Percentiles rank a stretch among this genome's conserved stretches.
phyloP scores from a whole-genome alignment of 2,113 vertebrate species.

The Osmerus mordax region DNA sequence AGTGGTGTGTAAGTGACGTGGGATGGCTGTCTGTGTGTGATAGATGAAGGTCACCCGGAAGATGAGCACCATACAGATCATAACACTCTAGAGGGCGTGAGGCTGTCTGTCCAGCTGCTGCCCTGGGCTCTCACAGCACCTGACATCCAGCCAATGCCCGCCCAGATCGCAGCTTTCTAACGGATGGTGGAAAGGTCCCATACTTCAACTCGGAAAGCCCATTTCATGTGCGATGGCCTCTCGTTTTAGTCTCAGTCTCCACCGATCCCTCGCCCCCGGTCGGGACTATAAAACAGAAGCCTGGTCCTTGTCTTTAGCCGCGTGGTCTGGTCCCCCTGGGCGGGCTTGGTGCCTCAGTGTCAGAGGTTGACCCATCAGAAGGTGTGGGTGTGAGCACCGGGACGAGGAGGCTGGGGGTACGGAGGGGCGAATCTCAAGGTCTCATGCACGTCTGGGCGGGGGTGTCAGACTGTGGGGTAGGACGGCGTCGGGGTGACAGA shows the following conservation, averaged over 20 bases:
- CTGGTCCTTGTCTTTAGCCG: neutral
- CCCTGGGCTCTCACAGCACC: neutral
- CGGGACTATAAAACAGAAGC: neutral
- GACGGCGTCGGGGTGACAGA: too few relatives aligned
- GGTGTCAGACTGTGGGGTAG: too few relatives aligned
- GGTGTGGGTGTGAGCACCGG: too few relatives aligned
- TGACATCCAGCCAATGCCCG: neutral
- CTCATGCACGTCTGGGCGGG: neutral
- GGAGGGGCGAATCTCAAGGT: neutral
- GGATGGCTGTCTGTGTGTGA: slow-evolving; percentile 38
- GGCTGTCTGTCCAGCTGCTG: slow-evolving; percentile 37
- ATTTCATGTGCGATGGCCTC: neutral
- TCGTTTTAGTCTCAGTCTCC: neutral
- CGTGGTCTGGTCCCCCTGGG: too few relatives aligned
- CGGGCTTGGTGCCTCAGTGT: too few relatives aligned
- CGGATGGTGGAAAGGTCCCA: neutral
- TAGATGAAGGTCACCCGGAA: slow-evolving; percentile 34
- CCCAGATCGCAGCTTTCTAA: neutral
- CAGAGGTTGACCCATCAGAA: too few relatives aligned
- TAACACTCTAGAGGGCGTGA: slow-evolving; percentile 35
- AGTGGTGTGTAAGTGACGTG: slow-evolving; percentile 44
- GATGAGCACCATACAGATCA: slow-evolving; percentile 30
- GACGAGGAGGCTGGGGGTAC: neutral
- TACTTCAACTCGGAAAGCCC: neutral
- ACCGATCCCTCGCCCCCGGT: too few relatives aligned